Base-by-base conservation (phyloP, 2,888 invertebrate species). In the Argyresthia goedartella region DNA sequence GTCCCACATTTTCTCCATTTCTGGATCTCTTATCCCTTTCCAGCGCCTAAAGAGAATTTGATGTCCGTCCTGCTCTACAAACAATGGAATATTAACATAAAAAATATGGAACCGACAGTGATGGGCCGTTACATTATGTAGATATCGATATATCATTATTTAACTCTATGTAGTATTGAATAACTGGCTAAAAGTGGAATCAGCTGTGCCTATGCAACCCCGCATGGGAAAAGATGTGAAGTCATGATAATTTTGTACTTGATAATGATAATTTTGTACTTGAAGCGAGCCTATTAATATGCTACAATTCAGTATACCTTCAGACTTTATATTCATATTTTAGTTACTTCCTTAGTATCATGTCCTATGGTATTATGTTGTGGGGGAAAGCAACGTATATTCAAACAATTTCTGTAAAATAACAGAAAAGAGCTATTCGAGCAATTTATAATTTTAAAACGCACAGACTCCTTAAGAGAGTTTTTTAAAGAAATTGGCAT, bases 61-160 rank as follows among this genome's bases (percentile, higher is more conserved):
- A 60, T 62, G 61, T 64, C 74, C 67, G 65, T 82, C 84, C 71
- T 70, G 76, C 61, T 84, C 75, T 65, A 71, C 76, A 81, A 85
- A 86, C 85, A 86, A 86, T 85, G 80, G 75, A 64, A 73, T 75
- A 78, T 77, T 78, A 73, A 61, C 62, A 61, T 58, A 57, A 52
- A 54, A 33, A 52, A 52, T 47, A 50, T 53, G 34, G 53, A 41
- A 42, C 42, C 10, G 16, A 13, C 13, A 43, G 44, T 44, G 50
- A 35, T 35, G 50, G n/a, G 16, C 43, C 43, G 43, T 43, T n/a
- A 8, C 14, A n/a, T 4, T 16, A 33, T 46, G 25, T 39, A 3
- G 3, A 39, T 11, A n/a, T 39, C 39, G 39, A 39, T 8, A 39
- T 39, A 1, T 1, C 3, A 39, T 39, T 39, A 39, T 3, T 9